phyloP scores from a whole-genome alignment of 2,113 vertebrate species.

The Spheniscus mendiculus region DNA sequence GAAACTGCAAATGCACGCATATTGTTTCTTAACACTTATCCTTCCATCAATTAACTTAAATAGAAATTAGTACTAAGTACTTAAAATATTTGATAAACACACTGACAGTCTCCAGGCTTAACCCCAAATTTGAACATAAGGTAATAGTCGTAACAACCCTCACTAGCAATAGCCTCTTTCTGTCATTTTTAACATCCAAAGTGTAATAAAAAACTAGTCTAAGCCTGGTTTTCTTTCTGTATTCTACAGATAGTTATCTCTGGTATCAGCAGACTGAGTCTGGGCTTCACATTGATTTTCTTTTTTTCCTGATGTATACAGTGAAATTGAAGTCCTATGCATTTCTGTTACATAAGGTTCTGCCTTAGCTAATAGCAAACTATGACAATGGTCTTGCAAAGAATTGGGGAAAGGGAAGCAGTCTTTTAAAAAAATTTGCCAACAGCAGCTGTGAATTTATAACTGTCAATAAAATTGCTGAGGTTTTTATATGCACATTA shows the following conservation, averaged over 20 bases:
- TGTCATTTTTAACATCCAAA: not conserved
- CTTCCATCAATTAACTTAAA: not conserved
- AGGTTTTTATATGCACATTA: conserved; percentile 40
- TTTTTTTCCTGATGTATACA: conserved; percentile 9
- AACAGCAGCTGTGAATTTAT: conserved; percentile 50
- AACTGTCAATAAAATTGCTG: conserved; percentile 59
- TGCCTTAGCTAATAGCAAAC: conserved; percentile 1
- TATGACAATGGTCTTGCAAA: not conserved
- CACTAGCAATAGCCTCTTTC: not conserved
- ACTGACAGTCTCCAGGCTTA: not conserved
- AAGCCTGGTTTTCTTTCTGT: not conserved
- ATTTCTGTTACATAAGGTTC: conserved; percentile 24
- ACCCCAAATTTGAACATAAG: not conserved
- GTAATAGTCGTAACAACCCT: not conserved
- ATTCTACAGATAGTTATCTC: conserved; percentile 27
- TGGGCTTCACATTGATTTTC: conserved; percentile 31
- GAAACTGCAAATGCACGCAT: not conserved
- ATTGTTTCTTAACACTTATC: not conserved
- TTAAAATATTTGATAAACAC: not conserved
- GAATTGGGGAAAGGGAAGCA: not conserved
- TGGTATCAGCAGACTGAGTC: conserved; percentile 6
- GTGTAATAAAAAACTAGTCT: not conserved
- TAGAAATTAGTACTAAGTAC: not conserved
- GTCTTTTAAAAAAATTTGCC: not conserved
- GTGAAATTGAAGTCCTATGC: conserved; percentile 36